phyloP scores from a whole-genome alignment of 2,113 vertebrate species.

The Otis tarda region DNA sequence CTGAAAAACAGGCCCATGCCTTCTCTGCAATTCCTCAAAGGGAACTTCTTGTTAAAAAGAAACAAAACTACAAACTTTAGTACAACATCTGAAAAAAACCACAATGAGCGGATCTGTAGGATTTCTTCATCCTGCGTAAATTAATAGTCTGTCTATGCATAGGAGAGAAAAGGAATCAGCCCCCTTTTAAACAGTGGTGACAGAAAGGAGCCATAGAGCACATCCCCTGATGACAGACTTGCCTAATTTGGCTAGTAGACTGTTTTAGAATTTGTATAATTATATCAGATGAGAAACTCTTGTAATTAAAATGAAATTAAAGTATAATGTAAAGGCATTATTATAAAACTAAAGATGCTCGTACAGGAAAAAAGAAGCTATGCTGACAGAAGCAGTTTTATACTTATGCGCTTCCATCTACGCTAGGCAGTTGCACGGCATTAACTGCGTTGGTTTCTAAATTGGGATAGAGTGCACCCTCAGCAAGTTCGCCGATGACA shows the following conservation, averaged over 20 bases:
- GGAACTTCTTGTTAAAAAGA: background rate
- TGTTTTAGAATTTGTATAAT: background rate
- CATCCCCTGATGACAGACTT: background rate
- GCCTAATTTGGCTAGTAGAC: background rate
- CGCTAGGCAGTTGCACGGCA: background rate
- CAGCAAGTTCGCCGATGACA: too few species aligned
- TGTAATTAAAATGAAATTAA: background rate
- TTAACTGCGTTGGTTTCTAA: background rate
- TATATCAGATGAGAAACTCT: background rate
- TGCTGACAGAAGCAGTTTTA: background rate
- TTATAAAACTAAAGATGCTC: background rate
- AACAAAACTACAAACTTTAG: background rate
- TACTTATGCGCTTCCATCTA: background rate
- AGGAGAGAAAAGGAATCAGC: background rate
- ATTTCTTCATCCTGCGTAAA: background rate
- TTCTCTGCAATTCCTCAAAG: background rate
- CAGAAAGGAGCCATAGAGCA: slow-evolving; percentile 8
- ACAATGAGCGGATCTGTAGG: background rate
- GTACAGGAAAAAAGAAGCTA: background rate
- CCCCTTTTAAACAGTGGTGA: background rate
- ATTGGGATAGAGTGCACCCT: too few species aligned
- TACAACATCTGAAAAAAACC: background rate
- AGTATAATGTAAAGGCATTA: background rate
- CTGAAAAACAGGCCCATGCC: background rate
- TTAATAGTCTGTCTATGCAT: background rate